Conservation (phyloP, 2,888 invertebrate genomes). For the Unio pictorum region DNA sequence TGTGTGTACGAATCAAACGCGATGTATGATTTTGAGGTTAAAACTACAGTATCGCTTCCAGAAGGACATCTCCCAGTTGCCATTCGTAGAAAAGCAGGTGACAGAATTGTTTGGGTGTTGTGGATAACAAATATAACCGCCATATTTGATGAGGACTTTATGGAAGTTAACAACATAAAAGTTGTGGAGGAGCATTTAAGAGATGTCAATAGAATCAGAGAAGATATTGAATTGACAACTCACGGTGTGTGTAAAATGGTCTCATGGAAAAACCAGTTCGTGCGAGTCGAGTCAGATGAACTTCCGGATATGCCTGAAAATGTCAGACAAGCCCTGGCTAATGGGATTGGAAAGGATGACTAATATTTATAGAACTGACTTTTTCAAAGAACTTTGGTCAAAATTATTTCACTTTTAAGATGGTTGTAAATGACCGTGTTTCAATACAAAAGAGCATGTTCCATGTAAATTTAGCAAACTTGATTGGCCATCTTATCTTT, state of each 20-base stretch:
- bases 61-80: constrained; percentile 31
- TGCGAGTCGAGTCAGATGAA: constrained; percentile 23
- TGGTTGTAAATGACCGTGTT: too few species aligned
- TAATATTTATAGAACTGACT: too few species aligned
- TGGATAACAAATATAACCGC: constrained; percentile 24
- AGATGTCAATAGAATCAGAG: constrained; percentile 5
- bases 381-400: too few species aligned
- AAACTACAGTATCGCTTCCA: constrained; percentile 34
- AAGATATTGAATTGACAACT: constrained; percentile 27
- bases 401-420: too few species aligned
- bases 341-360: too few species aligned
- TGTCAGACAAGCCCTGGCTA: too few species aligned
- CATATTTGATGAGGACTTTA: constrained; percentile 24
- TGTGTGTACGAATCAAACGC: constrained; percentile 29
- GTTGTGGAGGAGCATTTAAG: constrained; percentile 5
- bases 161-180: constrained; percentile 6
- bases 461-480: too few species aligned
- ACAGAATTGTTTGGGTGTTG: constrained; percentile 23
- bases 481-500: too few species aligned
- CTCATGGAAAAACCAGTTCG: constrained; percentile 40
- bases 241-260: constrained; percentile 36
- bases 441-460: too few species aligned
- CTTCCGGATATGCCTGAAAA: not conserved
- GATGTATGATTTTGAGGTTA: constrained; percentile 33
- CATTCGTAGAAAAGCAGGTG: constrained; percentile 26